A percentile compares a stretch with the other conserved stretches of the same genome.
phyloP scores from a whole-genome alignment of 2,888 invertebrate genomes.

The Rutpela maculata region DNA sequence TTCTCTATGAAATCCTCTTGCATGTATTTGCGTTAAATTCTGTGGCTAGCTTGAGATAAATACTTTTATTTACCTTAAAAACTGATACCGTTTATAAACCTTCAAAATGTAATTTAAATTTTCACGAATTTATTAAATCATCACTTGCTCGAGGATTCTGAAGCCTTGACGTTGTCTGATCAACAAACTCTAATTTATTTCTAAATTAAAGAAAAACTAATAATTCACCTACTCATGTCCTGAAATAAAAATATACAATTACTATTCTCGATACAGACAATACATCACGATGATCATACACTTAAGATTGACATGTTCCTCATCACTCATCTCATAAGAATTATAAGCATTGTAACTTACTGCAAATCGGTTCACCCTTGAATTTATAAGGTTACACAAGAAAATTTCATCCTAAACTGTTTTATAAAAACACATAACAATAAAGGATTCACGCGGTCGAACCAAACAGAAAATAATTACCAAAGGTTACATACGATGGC shows the following conservation, averaged over 20 bases:
- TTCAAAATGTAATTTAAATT: too few relatives aligned
- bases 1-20: too few relatives aligned
- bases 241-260: neutral
- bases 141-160: too few relatives aligned
- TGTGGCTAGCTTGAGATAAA: too few relatives aligned
- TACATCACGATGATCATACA: neutral
- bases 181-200: too few relatives aligned
- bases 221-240: neutral
- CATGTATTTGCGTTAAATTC: too few relatives aligned
- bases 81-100: too few relatives aligned
- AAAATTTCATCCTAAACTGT: constrained; percentile 5
- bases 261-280: neutral
- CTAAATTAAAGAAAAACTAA: neutral
- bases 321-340: neutral
- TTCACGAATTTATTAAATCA: too few relatives aligned
- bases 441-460: constrained; percentile 10
- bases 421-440: constrained; percentile 12
- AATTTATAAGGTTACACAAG: constrained; percentile 19
- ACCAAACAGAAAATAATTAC: constrained; percentile 28
- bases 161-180: too few relatives aligned
- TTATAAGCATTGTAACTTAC: neutral
- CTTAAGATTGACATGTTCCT: neutral
- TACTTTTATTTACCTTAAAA: too few relatives aligned
- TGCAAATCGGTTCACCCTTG: constrained; percentile 33
- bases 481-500: constrained; percentile 39